Percentiles rank a stretch among this genome's conserved stretches.
These are phyloP conservation scores for Phylloscopus collybita DNA, from an alignment of 2,797 vertebrate genomes.

Conservation along the genomic window DNA sequence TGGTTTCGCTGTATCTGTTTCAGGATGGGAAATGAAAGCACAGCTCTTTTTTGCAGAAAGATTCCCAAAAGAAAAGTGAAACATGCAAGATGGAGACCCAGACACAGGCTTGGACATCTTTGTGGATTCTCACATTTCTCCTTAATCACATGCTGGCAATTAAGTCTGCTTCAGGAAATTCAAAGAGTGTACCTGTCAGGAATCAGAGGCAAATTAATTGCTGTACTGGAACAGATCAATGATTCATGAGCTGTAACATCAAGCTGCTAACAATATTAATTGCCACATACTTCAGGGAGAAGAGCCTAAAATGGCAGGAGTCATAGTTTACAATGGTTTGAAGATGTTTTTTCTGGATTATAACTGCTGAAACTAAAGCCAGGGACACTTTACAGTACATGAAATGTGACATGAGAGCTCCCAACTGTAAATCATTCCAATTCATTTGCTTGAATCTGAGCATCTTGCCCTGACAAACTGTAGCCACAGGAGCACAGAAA, in stretches of 20 bases:
- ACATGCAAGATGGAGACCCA: neutral
- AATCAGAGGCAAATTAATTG: conserved; percentile 42
- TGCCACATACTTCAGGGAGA: conserved; percentile 12
- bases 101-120: neutral
- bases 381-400: neutral
- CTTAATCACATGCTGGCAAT: conserved; percentile 25
- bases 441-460: neutral
- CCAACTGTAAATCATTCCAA: neutral
- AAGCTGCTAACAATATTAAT: conserved; percentile 41
- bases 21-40: neutral
- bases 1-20: neutral
- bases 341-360: neutral
- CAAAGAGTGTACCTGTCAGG: conserved; percentile 31
- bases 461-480: neutral
- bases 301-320: neutral
- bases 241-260: conserved; percentile 37
- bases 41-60: neutral
- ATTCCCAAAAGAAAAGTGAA: neutral
- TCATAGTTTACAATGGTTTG: neutral
- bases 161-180: conserved; percentile 23
- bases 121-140: neutral
- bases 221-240: conserved; percentile 36
- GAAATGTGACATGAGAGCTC: neutral
- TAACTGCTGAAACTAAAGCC: neutral
- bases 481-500: neutral